Conservation (phyloP, 2,888 invertebrate species). For the Drosophila siamana region DNA sequence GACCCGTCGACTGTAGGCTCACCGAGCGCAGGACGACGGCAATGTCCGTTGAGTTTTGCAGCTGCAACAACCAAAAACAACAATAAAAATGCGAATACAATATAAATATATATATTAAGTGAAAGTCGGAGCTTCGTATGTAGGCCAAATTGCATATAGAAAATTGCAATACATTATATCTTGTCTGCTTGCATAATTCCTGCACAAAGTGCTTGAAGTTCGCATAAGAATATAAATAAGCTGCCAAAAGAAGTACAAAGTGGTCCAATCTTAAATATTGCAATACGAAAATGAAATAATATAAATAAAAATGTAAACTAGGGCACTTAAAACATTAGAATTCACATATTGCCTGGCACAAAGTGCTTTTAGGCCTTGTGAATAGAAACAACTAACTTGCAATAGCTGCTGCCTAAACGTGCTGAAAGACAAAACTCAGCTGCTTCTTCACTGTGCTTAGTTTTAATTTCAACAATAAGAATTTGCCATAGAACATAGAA, state of each 20-base stretch:
- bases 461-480: slow-evolving; percentile 34
- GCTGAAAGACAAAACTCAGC: too few relatives aligned
- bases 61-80: slow-evolving; percentile 84
- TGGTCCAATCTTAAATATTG: too few relatives aligned
- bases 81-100: slow-evolving; percentile 11
- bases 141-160: slow-evolving; percentile 7
- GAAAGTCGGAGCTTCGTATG: slow-evolving; percentile 30
- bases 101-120: slow-evolving; percentile 18
- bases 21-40: slow-evolving; percentile 89
- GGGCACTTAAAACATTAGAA: too few relatives aligned
- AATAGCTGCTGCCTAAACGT: too few relatives aligned
- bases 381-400: too few relatives aligned
- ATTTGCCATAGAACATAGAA: slow-evolving; percentile 1
- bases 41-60: slow-evolving; percentile 88
- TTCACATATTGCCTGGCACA: too few relatives aligned
- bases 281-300: too few relatives aligned
- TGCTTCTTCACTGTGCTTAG: neutral
- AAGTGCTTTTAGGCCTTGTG: too few relatives aligned
- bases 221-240: neutral
- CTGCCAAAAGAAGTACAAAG: too few relatives aligned
- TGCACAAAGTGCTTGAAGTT: neutral
- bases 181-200: neutral
- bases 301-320: too few relatives aligned
- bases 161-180: neutral
- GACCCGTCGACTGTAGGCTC: slow-evolving; percentile 89